Conservation (phyloP, 2,113 vertebrate species). For the Acinonyx jubatus region DNA sequence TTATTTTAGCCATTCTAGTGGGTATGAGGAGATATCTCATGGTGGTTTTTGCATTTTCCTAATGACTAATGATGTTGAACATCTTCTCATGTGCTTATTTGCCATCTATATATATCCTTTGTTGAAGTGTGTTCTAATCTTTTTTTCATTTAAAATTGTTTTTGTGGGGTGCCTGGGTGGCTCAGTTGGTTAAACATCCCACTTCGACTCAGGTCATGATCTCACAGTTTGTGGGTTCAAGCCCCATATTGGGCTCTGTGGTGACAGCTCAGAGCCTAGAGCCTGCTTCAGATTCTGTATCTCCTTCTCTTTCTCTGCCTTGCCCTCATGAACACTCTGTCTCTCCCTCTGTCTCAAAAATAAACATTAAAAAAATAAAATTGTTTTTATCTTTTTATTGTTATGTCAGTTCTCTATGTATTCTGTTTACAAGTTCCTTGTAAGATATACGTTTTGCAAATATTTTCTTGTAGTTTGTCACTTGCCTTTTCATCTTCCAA, state of each 20-base stretch:
- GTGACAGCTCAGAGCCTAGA: too few relatives aligned
- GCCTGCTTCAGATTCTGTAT: too few relatives aligned
- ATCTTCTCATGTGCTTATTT: background rate
- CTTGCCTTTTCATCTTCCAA: background rate
- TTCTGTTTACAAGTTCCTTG: background rate
- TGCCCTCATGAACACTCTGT: too few relatives aligned
- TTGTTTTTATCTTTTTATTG: background rate
- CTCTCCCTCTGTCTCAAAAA: too few relatives aligned
- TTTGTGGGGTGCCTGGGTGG: too few relatives aligned
- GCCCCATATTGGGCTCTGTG: too few relatives aligned
- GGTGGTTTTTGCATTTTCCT: background rate
- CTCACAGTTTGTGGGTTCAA: too few relatives aligned
- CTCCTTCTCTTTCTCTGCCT: too few relatives aligned
- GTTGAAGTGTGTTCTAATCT: background rate
- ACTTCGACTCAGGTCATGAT: too few relatives aligned
- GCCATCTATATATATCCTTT: background rate
- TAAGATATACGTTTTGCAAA: background rate
- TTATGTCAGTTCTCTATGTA: background rate
- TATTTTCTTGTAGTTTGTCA: background rate
- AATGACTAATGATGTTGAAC: background rate
- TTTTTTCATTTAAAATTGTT: background rate
- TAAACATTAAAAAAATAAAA: too few relatives aligned
- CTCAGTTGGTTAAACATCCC: too few relatives aligned
- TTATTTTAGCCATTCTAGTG: background rate
- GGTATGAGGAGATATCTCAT: background rate